phyloP scores from a whole-genome alignment of 2,113 vertebrate species.

The Callipepla californica region DNA sequence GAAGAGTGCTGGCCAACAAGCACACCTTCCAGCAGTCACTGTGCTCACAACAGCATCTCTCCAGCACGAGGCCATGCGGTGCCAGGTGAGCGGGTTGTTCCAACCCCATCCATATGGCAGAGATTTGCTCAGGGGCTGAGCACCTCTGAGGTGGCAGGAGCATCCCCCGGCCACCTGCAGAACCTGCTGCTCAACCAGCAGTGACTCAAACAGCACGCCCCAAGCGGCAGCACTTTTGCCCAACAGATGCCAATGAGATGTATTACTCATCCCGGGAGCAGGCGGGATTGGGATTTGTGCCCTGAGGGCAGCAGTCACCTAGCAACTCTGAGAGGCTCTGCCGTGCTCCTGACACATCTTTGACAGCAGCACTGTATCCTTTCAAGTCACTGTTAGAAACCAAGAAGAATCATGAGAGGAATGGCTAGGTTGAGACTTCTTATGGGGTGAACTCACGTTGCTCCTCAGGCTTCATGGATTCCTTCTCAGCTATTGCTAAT shows the following conservation, averaged over 20 bases:
- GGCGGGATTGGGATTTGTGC: not conserved
- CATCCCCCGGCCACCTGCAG: rapidly evolving
- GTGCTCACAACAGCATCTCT: not conserved
- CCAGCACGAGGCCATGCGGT: rapidly evolving
- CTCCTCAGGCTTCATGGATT: not conserved
- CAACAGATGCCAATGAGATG: not conserved
- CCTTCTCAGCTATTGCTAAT: not conserved
- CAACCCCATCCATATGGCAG: not conserved
- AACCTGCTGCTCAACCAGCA: not conserved
- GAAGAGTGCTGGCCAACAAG: rapidly evolving
- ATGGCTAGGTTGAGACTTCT: rapidly evolving
- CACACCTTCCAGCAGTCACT: too few species aligned
- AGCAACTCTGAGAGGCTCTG: not conserved
- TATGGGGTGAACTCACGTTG: not conserved
- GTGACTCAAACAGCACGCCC: not conserved
- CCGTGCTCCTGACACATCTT: not conserved
- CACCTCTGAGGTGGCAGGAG: not conserved
- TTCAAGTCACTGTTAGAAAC: not conserved
- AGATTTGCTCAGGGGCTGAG: not conserved
- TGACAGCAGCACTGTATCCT: not conserved
- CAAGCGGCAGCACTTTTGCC: not conserved
- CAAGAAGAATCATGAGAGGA: rapidly evolving
- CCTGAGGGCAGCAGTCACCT: not conserved
- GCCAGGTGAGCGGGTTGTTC: not conserved
- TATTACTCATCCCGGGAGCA: not conserved